These are phyloP conservation scores for Ephialtes manifestator DNA, from an alignment of 2,888 invertebrate genomes.

Conservation along the genomic window DNA sequence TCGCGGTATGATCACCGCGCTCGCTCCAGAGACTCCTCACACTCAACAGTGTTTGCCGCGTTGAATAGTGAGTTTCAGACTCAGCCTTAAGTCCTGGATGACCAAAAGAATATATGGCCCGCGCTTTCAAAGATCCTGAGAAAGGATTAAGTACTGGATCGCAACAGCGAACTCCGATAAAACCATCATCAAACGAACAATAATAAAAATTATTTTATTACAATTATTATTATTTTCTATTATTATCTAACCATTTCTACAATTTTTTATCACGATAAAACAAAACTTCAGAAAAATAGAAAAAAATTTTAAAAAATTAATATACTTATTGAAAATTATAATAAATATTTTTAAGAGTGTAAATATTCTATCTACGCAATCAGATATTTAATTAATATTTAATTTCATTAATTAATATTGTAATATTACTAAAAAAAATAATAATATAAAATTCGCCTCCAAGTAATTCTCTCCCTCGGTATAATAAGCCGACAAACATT, in stretches of 20 bases:
- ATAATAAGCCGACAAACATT: constrained; percentile 34
- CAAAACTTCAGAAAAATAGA: too few relatives aligned
- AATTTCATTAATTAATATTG: too few relatives aligned
- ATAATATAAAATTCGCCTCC: too few relatives aligned
- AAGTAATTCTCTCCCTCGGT: background rate
- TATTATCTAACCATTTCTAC: background rate
- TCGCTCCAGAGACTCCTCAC: constrained; percentile 19
- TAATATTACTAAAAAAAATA: too few relatives aligned
- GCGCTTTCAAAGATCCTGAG: constrained; percentile 39
- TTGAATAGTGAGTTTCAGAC: constrained; percentile 35
- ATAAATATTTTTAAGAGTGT: too few relatives aligned
- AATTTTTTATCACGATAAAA: too few relatives aligned
- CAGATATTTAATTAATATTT: too few relatives aligned
- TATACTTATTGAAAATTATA: too few relatives aligned
- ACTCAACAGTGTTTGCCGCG: constrained; percentile 14
- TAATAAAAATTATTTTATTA: background rate
- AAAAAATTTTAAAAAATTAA: too few relatives aligned
- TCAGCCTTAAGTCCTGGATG: constrained; percentile 37
- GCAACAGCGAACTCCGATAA: constrained; percentile 27
- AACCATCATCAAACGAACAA: background rate
- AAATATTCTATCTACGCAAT: too few relatives aligned
- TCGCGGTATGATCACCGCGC: constrained; percentile 76
- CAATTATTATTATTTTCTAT: background rate
- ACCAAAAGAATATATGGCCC: constrained; percentile 70
- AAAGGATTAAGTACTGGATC: constrained; percentile 64